These are phyloP conservation scores for Daktulosphaira vitifoliae DNA, from an alignment of 1,140 invertebrate species.

Conservation along the genomic window DNA sequence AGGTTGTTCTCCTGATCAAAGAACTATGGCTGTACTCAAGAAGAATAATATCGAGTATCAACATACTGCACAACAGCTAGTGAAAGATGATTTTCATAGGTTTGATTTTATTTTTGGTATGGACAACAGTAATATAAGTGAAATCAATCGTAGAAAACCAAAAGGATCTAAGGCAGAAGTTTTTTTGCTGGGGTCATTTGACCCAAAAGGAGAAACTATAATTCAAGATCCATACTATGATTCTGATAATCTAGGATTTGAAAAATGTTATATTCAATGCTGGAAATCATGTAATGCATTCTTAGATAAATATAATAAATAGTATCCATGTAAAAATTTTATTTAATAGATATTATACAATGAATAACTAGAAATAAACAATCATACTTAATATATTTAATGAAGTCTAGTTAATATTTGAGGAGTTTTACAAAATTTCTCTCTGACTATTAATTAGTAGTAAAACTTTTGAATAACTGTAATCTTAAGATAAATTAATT, in stretches of 20 bases:
- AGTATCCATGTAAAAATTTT: no score
- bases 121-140: conserved; percentile 72
- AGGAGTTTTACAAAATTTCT: no score
- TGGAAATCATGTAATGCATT: conserved; percentile 57
- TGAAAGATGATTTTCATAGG: conserved; percentile 58
- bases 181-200: conserved; percentile 68
- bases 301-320: conserved; percentile 45
- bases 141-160: conserved; percentile 55
- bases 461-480: no score
- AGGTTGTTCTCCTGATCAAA: conserved; percentile 66
- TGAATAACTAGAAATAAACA: neutral
- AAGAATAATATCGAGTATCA: conserved; percentile 46
- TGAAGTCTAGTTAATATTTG: no score
- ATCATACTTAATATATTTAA: neutral
- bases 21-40: conserved; percentile 62
- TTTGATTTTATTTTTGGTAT: conserved; percentile 87
- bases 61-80: conserved; percentile 63
- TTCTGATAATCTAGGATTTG: conserved; percentile 54
- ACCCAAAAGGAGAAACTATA: conserved; percentile 64
- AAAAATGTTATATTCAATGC: conserved; percentile 63
- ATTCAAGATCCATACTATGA: conserved; percentile 86
- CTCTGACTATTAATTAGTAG: no score
- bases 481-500: no score
- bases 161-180: conserved; percentile 53
- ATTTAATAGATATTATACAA: neutral